Evolutionary conservation across 2,113 vertebrate species (phyloP), one percentile per base, ranked within the genome.

Genomic region (Strix aluco): DNA sequence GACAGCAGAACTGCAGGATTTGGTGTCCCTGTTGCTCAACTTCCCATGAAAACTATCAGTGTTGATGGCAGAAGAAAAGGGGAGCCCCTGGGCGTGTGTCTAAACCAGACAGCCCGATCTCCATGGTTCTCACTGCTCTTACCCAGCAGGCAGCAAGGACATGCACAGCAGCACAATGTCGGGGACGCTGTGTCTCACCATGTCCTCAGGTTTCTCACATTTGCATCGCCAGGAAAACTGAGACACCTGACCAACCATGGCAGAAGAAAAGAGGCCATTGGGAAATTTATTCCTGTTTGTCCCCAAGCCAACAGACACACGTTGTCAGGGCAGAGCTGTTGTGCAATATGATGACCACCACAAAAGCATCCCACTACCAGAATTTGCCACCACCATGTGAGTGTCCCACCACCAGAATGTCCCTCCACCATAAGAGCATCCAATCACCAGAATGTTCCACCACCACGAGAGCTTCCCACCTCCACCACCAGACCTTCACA

Each of bases 161-260:
- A n/a, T 2, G 1, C 0, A 3, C 17, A 42, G 69, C 16, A 46
- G 42, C 47, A 21, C 32, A 54, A 13, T 1, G 4, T 66, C 62
- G 80, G 61, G 47, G 88, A 89, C 29, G 42, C 11, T 0, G 0
- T 3, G 25, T 36, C 27, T 44, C n/a, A 16, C 13, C 51, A 20
- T 2, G 14, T 81, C 55, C 40, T 90, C 82, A 63, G 51, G 47
- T 55, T 89, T 86, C 70, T 74, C 42, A 63, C 34, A 77, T 87
- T 55, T 81, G 69, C 81, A 77, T 72, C 69, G n/a, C 40, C 27
- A 55, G 57, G 47, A 91, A 81, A 91, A 81, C 11, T 0, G 1
- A 88, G 81, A 78, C 34, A 17, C 32, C 36, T 38, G 8, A 65
- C 36, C 52, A 82, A 54, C 32, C 10, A 2, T 3, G n/a, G 32